phyloP scores from a whole-genome alignment of 2,888 invertebrate species.

The Rhagium mordax region DNA sequence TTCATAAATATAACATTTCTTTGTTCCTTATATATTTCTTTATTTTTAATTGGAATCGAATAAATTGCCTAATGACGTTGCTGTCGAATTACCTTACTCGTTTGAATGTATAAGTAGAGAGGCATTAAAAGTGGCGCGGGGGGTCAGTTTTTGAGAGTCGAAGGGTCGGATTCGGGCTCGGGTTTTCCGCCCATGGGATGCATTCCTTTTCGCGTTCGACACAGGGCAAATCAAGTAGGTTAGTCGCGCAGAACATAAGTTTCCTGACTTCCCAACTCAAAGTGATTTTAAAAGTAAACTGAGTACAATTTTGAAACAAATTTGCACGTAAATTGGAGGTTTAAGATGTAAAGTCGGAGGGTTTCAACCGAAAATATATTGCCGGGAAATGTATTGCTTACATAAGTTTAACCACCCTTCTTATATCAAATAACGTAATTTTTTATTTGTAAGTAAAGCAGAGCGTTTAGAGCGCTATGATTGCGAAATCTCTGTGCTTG shows the following conservation, averaged over 20 bases:
- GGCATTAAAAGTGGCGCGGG: not conserved
- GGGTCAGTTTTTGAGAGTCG: constrained; percentile 12
- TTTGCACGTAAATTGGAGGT: constrained; percentile 17
- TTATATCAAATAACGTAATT: not conserved
- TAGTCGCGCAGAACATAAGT: constrained; percentile 22
- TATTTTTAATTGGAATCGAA: too few relatives aligned
- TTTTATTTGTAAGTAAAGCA: too few relatives aligned
- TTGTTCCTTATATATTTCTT: too few relatives aligned
- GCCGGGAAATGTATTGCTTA: not conserved
- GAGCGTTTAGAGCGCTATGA: too few relatives aligned
- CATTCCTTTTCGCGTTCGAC: constrained; percentile 21
- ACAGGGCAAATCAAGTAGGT: constrained; percentile 19
- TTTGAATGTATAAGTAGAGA: constrained; percentile 14
- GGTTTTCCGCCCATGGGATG: constrained; percentile 3
- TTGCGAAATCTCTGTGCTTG: too few relatives aligned
- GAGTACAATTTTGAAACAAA: constrained; percentile 17
- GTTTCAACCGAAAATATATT: not conserved
- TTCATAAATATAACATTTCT: too few relatives aligned
- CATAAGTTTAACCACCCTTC: not conserved
- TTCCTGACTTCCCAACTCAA: constrained; percentile 8
- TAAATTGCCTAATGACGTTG: too few relatives aligned
- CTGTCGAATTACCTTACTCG: not conserved
- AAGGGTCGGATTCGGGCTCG: not conserved
- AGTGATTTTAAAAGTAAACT: constrained; percentile 14
- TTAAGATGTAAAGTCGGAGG: not conserved